Evolutionary conservation across 2,888 invertebrate genomes (phyloP).

Genomic region (Trichogramma evanescens): DNA sequence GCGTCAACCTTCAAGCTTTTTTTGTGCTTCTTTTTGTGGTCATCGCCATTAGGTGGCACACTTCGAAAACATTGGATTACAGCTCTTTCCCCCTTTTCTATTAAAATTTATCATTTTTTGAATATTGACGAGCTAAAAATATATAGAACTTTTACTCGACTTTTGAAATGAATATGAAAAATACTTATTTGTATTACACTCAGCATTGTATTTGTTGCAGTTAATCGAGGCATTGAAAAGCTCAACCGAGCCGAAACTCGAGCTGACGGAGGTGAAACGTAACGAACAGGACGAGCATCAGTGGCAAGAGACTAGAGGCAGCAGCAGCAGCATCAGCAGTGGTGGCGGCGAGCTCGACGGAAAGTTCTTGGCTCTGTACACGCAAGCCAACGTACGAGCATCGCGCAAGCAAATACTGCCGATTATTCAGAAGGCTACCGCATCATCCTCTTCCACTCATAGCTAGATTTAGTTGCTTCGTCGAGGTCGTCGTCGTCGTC

Average conservation of each 20-base stretch:
- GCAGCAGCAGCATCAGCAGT: neutral
- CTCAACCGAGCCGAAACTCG: conserved; percentile 30
- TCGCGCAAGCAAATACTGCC: conserved; percentile 67
- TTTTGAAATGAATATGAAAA: too few species aligned
- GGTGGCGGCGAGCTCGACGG: neutral
- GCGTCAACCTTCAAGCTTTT: too few species aligned
- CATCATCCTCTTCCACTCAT: neutral
- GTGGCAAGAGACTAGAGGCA: conserved; percentile 21
- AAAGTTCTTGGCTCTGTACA: conserved; percentile 45
- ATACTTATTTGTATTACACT: too few species aligned
- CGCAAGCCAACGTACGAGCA: conserved; percentile 55
- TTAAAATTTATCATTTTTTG: too few species aligned
- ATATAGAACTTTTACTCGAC: too few species aligned
- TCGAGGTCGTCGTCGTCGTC: too few species aligned
- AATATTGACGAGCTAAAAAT: too few species aligned
- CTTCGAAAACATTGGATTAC: too few species aligned
- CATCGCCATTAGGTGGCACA: too few species aligned
- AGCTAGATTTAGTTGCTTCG: too few species aligned
- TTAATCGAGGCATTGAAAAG: conserved; percentile 30
- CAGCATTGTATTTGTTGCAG: conserved; percentile 18
- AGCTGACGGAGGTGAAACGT: conserved; percentile 28
- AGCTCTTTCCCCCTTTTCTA: too few species aligned
- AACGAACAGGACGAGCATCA: neutral
- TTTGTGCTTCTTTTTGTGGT: too few species aligned
- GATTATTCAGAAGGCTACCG: conserved; percentile 50